Evolutionary conservation across 2,113 vertebrate genomes (phyloP).

Genomic region (Myiagra hebetior): DNA sequence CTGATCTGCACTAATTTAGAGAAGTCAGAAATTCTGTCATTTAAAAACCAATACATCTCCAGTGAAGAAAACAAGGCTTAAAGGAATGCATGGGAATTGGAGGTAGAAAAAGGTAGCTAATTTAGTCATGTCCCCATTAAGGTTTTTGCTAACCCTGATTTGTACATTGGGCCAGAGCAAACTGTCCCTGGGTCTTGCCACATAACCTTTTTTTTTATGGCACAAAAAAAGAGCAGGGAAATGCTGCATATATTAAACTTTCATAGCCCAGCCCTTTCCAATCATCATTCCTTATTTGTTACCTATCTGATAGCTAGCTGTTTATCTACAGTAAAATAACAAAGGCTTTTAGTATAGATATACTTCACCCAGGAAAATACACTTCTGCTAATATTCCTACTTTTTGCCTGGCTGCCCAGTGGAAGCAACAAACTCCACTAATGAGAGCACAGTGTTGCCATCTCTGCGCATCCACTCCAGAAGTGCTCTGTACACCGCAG

Average conservation of each 20-base stretch:
- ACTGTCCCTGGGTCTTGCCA: neutral
- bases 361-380: neutral
- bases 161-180: neutral
- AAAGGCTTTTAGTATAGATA: neutral
- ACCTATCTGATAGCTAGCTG: neutral
- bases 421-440: neutral
- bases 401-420: neutral
- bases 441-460: neutral
- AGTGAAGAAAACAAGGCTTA: neutral
- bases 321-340: neutral
- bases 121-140: neutral
- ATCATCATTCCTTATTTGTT: neutral
- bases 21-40: neutral
- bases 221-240: neutral
- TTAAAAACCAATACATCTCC: neutral
- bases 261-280: neutral
- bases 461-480: neutral
- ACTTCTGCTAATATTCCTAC: neutral
- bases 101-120: neutral
- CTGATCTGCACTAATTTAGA: neutral
- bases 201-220: neutral
- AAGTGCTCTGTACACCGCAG: neutral
- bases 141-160: neutral
- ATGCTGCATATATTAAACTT: neutral
- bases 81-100: neutral